Percentiles rank a stretch among this genome's conserved stretches.
Conservation (phyloP, 1,140 invertebrate genomes). For the Megalonaias nervosa region DNA sequence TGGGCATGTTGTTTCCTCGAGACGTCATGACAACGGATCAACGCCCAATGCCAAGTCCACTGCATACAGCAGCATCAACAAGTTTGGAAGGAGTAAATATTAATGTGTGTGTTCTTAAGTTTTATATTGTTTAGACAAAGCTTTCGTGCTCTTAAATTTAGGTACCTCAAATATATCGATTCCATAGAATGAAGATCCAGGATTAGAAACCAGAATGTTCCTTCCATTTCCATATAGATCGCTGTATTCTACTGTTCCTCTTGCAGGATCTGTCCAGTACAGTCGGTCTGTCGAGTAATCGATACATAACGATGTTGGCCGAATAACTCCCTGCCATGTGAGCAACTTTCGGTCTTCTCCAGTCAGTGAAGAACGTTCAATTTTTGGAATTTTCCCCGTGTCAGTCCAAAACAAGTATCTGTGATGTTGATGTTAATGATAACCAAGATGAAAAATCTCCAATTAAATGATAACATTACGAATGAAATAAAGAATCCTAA, state of each 20-base stretch:
- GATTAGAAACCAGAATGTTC: slow-evolving; percentile 13
- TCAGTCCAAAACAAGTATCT: slow-evolving; percentile 35
- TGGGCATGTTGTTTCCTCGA: too few relatives aligned
- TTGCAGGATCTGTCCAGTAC: slow-evolving; percentile 21
- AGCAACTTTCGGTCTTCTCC: slow-evolving; percentile 13
- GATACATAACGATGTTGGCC: slow-evolving; percentile 11
- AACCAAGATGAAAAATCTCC: too few relatives aligned
- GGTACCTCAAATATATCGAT: slow-evolving; percentile 19
- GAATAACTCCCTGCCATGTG: slow-evolving; percentile 14
- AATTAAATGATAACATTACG: too few relatives aligned
- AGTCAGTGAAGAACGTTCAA: slow-evolving; percentile 24
- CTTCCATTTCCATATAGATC: slow-evolving; percentile 14
- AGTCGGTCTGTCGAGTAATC: not conserved
- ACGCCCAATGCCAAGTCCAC: too few relatives aligned
- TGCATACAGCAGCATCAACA: too few relatives aligned
- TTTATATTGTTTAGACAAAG: too few relatives aligned
- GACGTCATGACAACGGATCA: too few relatives aligned
- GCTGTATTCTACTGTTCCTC: slow-evolving; percentile 19
- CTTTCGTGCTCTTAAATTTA: too few relatives aligned
- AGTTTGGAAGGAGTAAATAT: too few relatives aligned
- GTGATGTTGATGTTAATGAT: too few relatives aligned
- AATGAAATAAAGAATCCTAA: too few relatives aligned
- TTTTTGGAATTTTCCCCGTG: slow-evolving; percentile 11
- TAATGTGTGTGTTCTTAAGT: too few relatives aligned
- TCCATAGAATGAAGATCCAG: slow-evolving; percentile 10